Evolutionary conservation across 2,113 vertebrate species (phyloP).

Genomic region (Larimichthys polyactis): DNA sequence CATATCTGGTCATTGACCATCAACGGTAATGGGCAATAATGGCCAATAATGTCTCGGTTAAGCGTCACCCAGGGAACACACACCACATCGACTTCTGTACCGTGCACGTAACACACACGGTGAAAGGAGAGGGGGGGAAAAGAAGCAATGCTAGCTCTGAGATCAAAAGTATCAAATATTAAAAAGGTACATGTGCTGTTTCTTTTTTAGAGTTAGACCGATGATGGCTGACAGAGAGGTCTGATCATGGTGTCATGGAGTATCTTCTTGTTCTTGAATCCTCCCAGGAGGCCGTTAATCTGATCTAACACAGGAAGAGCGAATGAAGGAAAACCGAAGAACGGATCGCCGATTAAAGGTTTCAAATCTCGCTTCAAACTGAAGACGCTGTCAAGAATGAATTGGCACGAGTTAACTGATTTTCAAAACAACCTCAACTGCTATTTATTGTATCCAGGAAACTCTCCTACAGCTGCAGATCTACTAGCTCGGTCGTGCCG

Average conservation of each 20-base stretch:
- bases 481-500: too few species aligned
- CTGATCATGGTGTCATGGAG: constrained; percentile 19
- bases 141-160: constrained; percentile 66
- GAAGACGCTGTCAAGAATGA: not conserved
- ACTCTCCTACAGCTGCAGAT: too few species aligned
- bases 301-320: constrained; percentile 30
- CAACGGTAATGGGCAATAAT: constrained; percentile 71
- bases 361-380: not conserved
- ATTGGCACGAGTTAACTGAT: not conserved
- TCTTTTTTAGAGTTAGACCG: constrained; percentile 1
- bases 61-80: constrained; percentile 64
- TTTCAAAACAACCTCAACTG: too few species aligned
- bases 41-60: constrained; percentile 62
- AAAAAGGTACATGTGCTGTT: not conserved
- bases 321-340: not conserved
- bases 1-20: constrained; percentile 60
- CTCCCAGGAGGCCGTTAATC: not conserved
- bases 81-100: constrained; percentile 41
- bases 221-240: constrained; percentile 42
- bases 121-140: too few species aligned
- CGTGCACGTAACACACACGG: constrained; percentile 28
- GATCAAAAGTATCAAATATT: not conserved
- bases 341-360: not conserved
- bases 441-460: too few species aligned
- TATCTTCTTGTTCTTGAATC: constrained; percentile 13